Base-by-base conservation (phyloP, 1,140 invertebrate genomes). In the Hyphantria cunea region DNA sequence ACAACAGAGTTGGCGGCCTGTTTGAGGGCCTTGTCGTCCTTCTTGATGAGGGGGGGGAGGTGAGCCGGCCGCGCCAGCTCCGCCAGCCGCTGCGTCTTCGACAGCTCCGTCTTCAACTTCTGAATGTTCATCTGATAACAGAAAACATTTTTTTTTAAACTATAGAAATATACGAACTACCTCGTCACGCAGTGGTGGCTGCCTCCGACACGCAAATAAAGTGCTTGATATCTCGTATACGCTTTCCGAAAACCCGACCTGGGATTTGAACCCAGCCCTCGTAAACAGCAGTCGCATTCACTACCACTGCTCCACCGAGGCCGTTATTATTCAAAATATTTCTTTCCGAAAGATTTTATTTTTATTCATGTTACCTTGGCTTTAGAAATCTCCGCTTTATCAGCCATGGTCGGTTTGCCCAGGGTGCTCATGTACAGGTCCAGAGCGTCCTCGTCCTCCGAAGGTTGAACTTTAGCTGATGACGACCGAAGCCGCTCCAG, bases 41-140 rank as follows among this genome's bases (percentile, higher is more conserved):
- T 82, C 58, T 78, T 77, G 0, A 87, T 34, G 0, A 94, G 76
- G 15, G 92, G 82, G 8, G 95, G 95, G 13, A 96, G 82, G 73
- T 92, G 89, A 0, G 93, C 92, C 6, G 97, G 97, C 80, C 94
- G 94, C 0, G 96, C 95, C 53, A 98, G 92, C 68, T 97, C 95
- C 0, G 96, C 93, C 12, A 98, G 83, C 60, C 94, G 94, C 37
- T 95, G 87, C 0, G 95, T 78, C 68, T 93, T 94, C 4, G 86
- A 85, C 59, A 96, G 93, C 74, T 98, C 95, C 33, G 92, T 86
- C 73, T 94, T 94, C 0, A 97, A 80, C 59, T 94, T 94, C 34
- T 94, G 91, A 32, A 97, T 91, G 52, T 94, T 93, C 58, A 93
- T 83, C 92, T 94, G 61, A 4, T 65, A 63, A 33, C 47, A 45